These are phyloP conservation scores for Zaprionus capensis DNA, from an alignment of 1,140 invertebrate species.

Conservation along the genomic window DNA sequence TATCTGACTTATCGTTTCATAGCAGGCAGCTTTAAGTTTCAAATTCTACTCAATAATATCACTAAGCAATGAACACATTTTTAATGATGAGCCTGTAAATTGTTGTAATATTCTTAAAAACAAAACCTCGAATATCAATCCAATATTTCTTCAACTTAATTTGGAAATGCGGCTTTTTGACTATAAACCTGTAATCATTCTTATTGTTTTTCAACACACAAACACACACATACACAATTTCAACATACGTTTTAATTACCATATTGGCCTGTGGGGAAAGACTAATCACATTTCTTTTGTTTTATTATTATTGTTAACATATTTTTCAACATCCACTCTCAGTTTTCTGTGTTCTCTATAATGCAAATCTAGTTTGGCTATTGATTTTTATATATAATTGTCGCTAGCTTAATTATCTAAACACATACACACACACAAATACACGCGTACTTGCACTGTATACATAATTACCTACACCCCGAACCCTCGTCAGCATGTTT, in stretches of 20 bases:
- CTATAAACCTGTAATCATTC: slow-evolving; percentile 28
- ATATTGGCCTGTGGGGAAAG: slow-evolving; percentile 83
- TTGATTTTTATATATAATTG: slow-evolving; percentile 49
- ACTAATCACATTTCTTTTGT: slow-evolving; percentile 77
- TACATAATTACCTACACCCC: slow-evolving; percentile 11
- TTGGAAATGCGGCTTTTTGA: slow-evolving; percentile 20
- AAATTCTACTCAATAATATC: too few species aligned
- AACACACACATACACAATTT: slow-evolving; percentile 16
- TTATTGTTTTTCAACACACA: slow-evolving; percentile 46
- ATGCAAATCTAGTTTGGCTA: slow-evolving; percentile 40
- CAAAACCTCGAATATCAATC: neutral
- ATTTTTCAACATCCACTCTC: slow-evolving; percentile 45
- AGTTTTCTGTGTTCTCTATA: slow-evolving; percentile 24
- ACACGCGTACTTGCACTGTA: slow-evolving; percentile 4
- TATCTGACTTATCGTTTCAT: slow-evolving; percentile 7
- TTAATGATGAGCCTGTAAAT: too few species aligned
- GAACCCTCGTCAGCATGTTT: slow-evolving; percentile 54
- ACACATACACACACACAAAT: slow-evolving; percentile 21
- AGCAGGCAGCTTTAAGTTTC: slow-evolving; percentile 26
- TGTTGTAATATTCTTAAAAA: neutral
- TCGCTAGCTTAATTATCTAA: slow-evolving; percentile 38
- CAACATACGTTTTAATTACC: slow-evolving; percentile 35
- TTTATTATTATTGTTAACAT: slow-evolving; percentile 37
- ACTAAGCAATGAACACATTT: too few species aligned
- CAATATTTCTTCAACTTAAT: neutral